phyloP scores from a whole-genome alignment of 2,797 vertebrate genomes.

The Myotis findleyi region DNA sequence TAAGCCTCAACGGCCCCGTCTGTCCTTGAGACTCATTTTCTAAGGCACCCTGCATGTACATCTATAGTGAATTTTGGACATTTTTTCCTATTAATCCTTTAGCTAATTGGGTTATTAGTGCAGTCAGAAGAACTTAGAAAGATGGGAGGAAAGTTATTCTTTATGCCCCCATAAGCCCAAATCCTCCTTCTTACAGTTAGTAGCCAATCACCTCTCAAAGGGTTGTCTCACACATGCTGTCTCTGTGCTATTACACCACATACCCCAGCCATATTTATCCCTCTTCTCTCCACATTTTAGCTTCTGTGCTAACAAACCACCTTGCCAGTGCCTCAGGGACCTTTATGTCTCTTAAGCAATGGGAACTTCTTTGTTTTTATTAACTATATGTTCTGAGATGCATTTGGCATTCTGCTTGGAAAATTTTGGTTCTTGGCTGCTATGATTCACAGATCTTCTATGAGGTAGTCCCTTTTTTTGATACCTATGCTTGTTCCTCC shows the following conservation, averaged over 20 bases:
- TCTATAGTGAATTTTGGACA: not conserved
- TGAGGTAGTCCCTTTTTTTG: not conserved
- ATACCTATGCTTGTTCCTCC: not conserved
- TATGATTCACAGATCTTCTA: not conserved
- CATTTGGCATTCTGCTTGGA: not conserved
- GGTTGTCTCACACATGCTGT: not conserved
- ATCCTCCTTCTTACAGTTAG: not conserved
- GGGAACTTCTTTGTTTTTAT: not conserved
- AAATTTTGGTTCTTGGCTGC: not conserved
- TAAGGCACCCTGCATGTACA: not conserved
- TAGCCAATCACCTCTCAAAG: not conserved
- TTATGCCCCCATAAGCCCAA: not conserved
- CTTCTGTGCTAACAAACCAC: not conserved
- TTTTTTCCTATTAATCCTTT: not conserved
- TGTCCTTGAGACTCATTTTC: not conserved
- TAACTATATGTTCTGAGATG: not conserved
- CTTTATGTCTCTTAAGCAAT: not conserved
- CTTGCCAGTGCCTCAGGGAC: not conserved
- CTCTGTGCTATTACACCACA: not conserved
- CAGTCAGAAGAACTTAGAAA: not conserved
- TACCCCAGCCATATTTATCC: not conserved
- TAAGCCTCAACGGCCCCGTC: not conserved
- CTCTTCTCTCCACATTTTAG: not conserved
- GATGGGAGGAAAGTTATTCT: not conserved
- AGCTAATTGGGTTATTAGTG: not conserved